phyloP scores from a whole-genome alignment of 2,888 invertebrate genomes.

The Cotesia congregata region DNA sequence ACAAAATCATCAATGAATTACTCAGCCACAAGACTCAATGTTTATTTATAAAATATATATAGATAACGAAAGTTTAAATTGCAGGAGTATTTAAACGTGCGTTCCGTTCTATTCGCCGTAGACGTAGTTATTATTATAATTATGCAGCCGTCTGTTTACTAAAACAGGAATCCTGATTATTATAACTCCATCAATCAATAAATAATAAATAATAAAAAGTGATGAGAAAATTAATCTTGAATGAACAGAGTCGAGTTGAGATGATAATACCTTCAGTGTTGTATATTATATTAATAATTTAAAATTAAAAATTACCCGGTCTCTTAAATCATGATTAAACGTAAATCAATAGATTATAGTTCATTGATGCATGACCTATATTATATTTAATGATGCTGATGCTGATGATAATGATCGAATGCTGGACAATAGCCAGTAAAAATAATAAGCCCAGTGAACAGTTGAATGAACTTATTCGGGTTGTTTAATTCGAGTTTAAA shows the following conservation, averaged over 20 bases:
- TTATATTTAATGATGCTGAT: not conserved
- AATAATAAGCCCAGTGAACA: slow-evolving; percentile 12
- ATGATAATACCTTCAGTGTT: too few relatives aligned
- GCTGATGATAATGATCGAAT: slow-evolving; percentile 15
- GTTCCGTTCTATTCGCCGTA: not conserved
- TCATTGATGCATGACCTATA: slow-evolving; percentile 21
- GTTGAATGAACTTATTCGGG: slow-evolving; percentile 49
- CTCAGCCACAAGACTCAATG: slow-evolving; percentile 46
- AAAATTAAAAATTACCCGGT: not conserved
- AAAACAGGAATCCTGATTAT: too few relatives aligned
- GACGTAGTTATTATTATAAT: not conserved
- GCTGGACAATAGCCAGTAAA: slow-evolving; percentile 35
- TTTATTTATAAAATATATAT: slow-evolving; percentile 59
- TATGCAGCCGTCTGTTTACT: too few relatives aligned
- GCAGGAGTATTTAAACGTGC: not conserved
- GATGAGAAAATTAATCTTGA: too few relatives aligned
- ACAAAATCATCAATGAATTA: slow-evolving; percentile 61
- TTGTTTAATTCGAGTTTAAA: slow-evolving; percentile 39
- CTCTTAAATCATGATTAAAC: not conserved
- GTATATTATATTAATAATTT: not conserved
- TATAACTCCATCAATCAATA: too few relatives aligned
- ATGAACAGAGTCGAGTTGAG: too few relatives aligned
- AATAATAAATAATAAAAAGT: too few relatives aligned
- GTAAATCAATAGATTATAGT: not conserved
- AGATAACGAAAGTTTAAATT: slow-evolving; percentile 30